Evolutionary conservation across 2,113 vertebrate genomes (phyloP), one percentile per base, ranked within the genome.

Genomic region (Sylvietta virens): DNA sequence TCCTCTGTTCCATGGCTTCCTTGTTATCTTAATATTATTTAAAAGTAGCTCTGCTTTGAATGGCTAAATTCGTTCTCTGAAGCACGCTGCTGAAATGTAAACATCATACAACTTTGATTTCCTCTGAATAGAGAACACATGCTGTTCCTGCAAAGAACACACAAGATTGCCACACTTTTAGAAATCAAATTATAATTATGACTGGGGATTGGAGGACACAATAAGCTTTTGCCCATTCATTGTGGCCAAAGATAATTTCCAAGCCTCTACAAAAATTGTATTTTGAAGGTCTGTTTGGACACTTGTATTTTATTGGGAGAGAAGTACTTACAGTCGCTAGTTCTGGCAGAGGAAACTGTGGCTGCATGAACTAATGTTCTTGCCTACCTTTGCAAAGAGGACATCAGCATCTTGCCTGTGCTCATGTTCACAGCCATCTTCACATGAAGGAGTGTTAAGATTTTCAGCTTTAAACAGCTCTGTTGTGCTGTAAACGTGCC

Each of bases 121-220:
- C 56, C 92, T 85, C 39, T 79, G 94, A 97, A 96, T 64, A 93
- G 86, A 93, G 95, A 86, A 94, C 87, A 69, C 96, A 96, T 80
- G 94, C 94, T 96, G 94, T 54, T 96, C 87, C 62, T 96, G 83
- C 96, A 96, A 95, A 94, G 94, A 95, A 95, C 88, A 92, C 67
- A 79, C 74, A 86, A 93, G 94, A 94, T 78, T 96, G 93, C 88
- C 77, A 89, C 1, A 15, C 84, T 86, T 97, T 86, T 76, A 53
- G 88, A 97, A 97, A 97, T 91, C 78, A 82, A 95, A 95, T 82
- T 79, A 84, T 93, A 96, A 97, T 96, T 95, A 88, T 27, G 39
- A 96, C 70, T 61, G 1, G 15, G 93, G 45, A 94, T 51, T 81
- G 83, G 54, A 74, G 37, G 54, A 77, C 61, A 87, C 86, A 89